Percentiles rank a stretch among this genome's conserved stretches.
phyloP scores from a whole-genome alignment of 2,113 vertebrate genomes.

The Semicossyphus pulcher region DNA sequence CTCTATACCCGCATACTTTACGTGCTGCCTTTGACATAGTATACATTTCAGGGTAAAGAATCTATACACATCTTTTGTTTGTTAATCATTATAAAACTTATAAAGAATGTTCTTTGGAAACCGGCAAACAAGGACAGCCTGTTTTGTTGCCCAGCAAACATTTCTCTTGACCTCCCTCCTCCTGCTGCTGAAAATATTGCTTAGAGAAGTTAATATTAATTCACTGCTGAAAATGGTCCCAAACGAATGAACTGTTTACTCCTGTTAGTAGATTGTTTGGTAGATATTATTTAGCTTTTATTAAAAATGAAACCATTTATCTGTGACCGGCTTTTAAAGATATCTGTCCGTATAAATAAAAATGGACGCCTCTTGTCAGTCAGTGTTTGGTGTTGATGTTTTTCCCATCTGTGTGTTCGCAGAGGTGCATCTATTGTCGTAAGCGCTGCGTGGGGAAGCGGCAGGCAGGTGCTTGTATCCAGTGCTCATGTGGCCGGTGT shows the following conservation, averaged over 20 bases:
- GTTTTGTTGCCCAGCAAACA: too few relatives aligned
- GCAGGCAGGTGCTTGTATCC: constrained; percentile 91
- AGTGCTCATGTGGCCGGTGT: constrained; percentile 94
- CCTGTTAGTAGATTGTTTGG: background rate
- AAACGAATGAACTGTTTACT: background rate
- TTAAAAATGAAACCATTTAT: background rate
- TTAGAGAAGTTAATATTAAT: background rate
- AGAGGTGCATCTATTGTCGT: constrained; percentile 96
- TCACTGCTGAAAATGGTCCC: background rate
- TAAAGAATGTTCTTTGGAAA: too few relatives aligned
- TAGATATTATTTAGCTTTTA: background rate
- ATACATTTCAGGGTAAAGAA: too few relatives aligned
- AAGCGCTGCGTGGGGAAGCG: constrained; percentile 86
- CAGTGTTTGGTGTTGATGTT: constrained; percentile 18
- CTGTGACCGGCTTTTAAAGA: background rate
- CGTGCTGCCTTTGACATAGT: too few relatives aligned
- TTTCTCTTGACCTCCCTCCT: background rate
- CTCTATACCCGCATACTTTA: too few relatives aligned
- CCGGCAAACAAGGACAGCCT: too few relatives aligned
- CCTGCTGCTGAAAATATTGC: background rate
- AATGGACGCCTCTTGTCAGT: background rate
- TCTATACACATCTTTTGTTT: too few relatives aligned
- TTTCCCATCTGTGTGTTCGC: constrained; percentile 54
- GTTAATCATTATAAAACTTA: too few relatives aligned
- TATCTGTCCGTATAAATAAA: background rate